A percentile compares a stretch with the other conserved stretches of the same genome.
phyloP scores from a whole-genome alignment of 1,140 invertebrate genomes.

The Sycophila sp. region DNA sequence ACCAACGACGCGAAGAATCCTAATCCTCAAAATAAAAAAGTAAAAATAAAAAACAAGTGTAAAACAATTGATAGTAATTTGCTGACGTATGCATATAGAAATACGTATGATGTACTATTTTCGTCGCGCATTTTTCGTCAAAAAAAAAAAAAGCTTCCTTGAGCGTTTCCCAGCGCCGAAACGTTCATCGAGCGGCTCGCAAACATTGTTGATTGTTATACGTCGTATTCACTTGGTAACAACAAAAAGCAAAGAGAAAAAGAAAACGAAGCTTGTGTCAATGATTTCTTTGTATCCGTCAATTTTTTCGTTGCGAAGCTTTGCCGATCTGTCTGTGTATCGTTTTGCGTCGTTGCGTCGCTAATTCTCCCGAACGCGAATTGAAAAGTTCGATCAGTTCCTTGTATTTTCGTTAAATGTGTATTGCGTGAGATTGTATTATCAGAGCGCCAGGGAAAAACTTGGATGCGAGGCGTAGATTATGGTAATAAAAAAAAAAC shows the following conservation, averaged over 20 bases:
- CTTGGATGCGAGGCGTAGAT: background rate
- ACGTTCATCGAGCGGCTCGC: background rate
- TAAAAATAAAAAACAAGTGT: no score
- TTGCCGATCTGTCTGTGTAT: background rate
- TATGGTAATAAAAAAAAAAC: slow-evolving; percentile 10
- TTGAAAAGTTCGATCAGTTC: slow-evolving; percentile 15
- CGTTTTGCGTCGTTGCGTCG: slow-evolving; percentile 10
- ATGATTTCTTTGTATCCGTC: no score
- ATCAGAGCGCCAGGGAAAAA: slow-evolving; percentile 6
- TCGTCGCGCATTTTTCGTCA: slow-evolving; percentile 5
- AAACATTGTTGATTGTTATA: slow-evolving; percentile 30
- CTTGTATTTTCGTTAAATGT: slow-evolving; percentile 28
- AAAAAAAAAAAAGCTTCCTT: background rate
- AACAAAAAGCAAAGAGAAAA: slow-evolving; percentile 11
- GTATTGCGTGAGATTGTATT: slow-evolving; percentile 23
- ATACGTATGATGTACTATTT: slow-evolving; percentile 20
- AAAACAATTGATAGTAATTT: slow-evolving; percentile 28
- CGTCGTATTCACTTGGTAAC: slow-evolving; percentile 6
- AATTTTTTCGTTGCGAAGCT: slow-evolving; percentile 17
- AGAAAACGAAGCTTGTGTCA: background rate
- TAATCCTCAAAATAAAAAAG: no score
- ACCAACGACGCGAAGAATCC: background rate
- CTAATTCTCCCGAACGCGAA: background rate
- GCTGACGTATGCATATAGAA: background rate
- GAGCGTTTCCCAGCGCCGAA: background rate